Base-by-base conservation (phyloP, 1,140 invertebrate genomes). In the Drosophila ohnishii region DNA sequence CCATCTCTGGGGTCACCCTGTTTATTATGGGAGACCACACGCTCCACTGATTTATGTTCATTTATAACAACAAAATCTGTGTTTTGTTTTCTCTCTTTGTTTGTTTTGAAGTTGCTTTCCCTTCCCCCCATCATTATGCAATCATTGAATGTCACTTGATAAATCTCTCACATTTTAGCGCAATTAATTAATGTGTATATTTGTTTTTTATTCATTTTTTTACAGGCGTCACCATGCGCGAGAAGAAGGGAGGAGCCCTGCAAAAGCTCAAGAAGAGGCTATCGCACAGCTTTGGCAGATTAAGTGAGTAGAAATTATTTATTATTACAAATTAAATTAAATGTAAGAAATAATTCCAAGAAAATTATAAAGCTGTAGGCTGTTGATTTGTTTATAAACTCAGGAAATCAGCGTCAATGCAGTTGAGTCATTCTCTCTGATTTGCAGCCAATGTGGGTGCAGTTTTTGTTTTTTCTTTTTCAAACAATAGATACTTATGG, bases 261-360 rank as follows among this genome's bases (percentile, higher is more conserved):
- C 96, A 97, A 92, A 97, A 97, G 93, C 94, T 97, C 85, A 96
- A 96, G 93, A 97, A 97, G 93, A 94, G 96, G 91, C 94, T 97
- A 85, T 97, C 96, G 87, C 96, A 97, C 92, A 97, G 96, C 93
- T 97, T 97, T 92, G 96, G 96, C 92, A 94, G 96, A 95, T 94
- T 97, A 93, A 96, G 96, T 97, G 93, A 97, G 96, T 96, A 92
- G 5, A 35, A 48, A 37, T 30, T 51, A n/a, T 8, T 6, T 25
- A 50, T 14, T 28, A 16, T 7, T 14, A 5, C 5, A 14, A 13
- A n/a, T n/a, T 9, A 8, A 30, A 13, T 3, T 25, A 5, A 2
- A 34, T 53, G 35, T 14, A 14, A 35, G 14, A 5, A 14, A 32
- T 11, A 53, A 22, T 45, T 45, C 22, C 7, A 35, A 37, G 22